Percentiles rank a stretch among this genome's conserved stretches.
phyloP scores from a whole-genome alignment of 2,113 vertebrate genomes.

The Illadopsis cleaveri region DNA sequence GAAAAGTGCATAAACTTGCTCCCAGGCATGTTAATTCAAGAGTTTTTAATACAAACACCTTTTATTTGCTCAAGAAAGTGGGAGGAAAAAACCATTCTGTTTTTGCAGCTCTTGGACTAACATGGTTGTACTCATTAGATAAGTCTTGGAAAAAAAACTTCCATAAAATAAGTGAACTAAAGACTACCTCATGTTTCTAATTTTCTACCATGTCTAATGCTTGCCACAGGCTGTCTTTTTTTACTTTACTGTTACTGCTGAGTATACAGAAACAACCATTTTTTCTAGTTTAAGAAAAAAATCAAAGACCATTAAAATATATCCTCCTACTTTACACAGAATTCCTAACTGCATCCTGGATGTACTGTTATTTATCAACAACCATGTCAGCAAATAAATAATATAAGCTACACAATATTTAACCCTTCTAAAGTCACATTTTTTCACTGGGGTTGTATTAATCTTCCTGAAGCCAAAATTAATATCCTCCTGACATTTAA shows the following conservation, averaged over 20 bases:
- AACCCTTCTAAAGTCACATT: background rate
- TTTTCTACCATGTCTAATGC: background rate
- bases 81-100: background rate
- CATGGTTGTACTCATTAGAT: background rate
- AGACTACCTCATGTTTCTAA: background rate
- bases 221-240: background rate
- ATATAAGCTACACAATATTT: background rate
- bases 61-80: background rate
- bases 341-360: background rate
- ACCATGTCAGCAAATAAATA: background rate
- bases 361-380: background rate
- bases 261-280: background rate
- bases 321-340: background rate
- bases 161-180: background rate
- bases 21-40: background rate
- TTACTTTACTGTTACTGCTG: background rate
- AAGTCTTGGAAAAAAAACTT: background rate
- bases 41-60: background rate
- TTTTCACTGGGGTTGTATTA: conserved; percentile 3
- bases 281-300: background rate
- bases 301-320: background rate
- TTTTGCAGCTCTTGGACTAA: background rate
- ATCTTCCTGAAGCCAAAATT: conserved; percentile 39
- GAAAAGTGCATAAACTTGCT: background rate
- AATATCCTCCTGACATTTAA: conserved; percentile 36